These are phyloP conservation scores for Actinia tenebrosa DNA, from an alignment of 64 coral and sea anemone species.

Conservation along the genomic window DNA sequence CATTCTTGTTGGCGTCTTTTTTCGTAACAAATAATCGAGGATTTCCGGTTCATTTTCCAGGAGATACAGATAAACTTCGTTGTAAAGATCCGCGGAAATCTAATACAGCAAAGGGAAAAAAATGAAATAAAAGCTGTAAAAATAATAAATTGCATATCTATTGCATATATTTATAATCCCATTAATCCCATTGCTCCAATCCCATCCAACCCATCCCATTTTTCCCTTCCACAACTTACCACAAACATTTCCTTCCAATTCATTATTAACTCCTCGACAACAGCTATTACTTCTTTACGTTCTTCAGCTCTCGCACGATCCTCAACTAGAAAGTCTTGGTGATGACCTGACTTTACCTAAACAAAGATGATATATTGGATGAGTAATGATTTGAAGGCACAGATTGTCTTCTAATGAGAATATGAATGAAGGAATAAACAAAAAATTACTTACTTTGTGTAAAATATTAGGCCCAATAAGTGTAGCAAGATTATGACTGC, in stretches of 20 bases:
- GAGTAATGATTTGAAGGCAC: not conserved
- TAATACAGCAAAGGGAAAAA: slow-evolving; percentile 12
- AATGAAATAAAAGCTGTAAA: not conserved
- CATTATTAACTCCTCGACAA: slow-evolving; percentile 84
- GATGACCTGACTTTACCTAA: slow-evolving; percentile 77
- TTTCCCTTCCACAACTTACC: slow-evolving; percentile 17
- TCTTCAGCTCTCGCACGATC: slow-evolving; percentile 87
- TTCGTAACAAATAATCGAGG: slow-evolving; percentile 86
- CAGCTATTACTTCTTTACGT: slow-evolving; percentile 87
- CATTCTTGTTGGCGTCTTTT: slow-evolving; percentile 60
- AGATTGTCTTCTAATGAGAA: not conserved
- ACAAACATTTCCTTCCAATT: slow-evolving; percentile 71
- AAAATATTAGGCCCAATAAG: slow-evolving; percentile 97
- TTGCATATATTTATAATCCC: no score
- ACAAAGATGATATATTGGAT: not conserved
- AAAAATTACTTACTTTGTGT: slow-evolving; percentile 58
- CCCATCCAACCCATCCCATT: no score
- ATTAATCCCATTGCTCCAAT: no score
- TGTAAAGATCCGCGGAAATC: slow-evolving; percentile 81
- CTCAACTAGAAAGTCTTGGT: slow-evolving; percentile 82
- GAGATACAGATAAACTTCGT: slow-evolving; percentile 76
- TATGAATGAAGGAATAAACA: not conserved
- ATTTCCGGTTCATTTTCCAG: slow-evolving; percentile 92
- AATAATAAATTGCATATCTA: no score
- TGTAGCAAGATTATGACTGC: slow-evolving; percentile 82